Base-by-base conservation (phyloP, 2,888 invertebrate species). In the Macaria notata region DNA sequence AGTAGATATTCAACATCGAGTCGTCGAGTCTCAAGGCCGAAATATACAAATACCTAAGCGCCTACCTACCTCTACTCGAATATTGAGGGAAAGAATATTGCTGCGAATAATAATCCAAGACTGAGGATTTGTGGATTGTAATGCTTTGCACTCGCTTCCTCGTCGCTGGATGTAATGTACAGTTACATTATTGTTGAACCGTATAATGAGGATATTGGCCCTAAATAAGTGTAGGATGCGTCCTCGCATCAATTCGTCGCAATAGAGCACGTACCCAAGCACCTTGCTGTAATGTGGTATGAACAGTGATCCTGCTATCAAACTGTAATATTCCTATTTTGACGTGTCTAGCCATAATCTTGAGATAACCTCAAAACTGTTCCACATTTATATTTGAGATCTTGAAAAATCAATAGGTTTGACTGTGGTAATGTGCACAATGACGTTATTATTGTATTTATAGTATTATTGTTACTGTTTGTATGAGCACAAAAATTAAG, bases 1-100 rank as follows among this genome's bases (percentile, higher is more conserved):
- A 76, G 79, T 87, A 88, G 85, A 86, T 88, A 88, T 87, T 86
- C 86, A 83, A 88, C 88, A 85, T 88, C 88, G 85, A 88, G 85
- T 87, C 78, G 84, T 78, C 80, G 81, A 57, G 59, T 78, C 88
- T 90, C 90, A 91, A 91, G 91, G 91, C 89, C 89, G 88, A 88
- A 89, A 86, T 88, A 84, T 81, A 88, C 84, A 88, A 84, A 86
- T 86, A 86, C 76, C 76, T 80, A 83, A 72, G 75, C 81, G 76
- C 76, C 78, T 81, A 77, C 78, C 72, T 75, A 78, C 77, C 72
- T 75, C 54, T 45, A 59, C 43, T 59, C 49, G 72, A 76, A 76
- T 61, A 67, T 58, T 56, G 55, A 55, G 61, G 61, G 78, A 82
- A 83, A 83, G 79, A 81, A 77, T 78, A 83, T 83, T 83, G 78